A percentile compares a stretch with the other conserved stretches of the same genome.
Conservation (phyloP, 2,113 vertebrate species). For the Limanda limanda region DNA sequence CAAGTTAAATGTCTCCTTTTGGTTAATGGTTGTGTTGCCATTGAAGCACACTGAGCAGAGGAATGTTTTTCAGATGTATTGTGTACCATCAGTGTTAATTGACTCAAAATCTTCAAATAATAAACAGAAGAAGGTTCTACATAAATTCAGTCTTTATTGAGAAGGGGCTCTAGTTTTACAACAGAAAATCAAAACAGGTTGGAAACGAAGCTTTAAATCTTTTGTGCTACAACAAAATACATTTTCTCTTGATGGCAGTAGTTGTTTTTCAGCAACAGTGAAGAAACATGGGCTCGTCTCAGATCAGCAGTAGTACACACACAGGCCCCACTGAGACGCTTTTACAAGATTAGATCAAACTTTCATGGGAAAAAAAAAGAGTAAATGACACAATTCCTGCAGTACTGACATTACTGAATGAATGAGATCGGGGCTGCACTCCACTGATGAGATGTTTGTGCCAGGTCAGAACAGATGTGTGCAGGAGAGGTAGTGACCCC, state of each 20-base stretch:
- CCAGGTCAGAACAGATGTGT: background rate
- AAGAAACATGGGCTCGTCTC: background rate
- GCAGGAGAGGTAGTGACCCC: background rate
- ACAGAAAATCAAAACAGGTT: slow-evolving; percentile 21
- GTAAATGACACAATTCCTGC: too few species aligned
- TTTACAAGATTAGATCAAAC: background rate
- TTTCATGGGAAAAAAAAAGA: too few species aligned
- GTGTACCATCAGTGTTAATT: background rate
- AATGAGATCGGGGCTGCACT: too few species aligned
- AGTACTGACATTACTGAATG: too few species aligned
- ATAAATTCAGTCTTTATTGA: slow-evolving; percentile 69
- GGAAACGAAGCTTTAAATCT: slow-evolving; percentile 21
- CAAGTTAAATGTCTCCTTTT: background rate
- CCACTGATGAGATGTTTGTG: background rate
- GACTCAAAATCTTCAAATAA: slow-evolving; percentile 13
- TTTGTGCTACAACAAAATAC: background rate
- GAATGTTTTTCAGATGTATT: background rate
- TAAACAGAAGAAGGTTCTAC: background rate
- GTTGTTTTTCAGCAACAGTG: background rate
- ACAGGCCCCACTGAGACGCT: background rate
- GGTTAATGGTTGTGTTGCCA: slow-evolving; percentile 11
- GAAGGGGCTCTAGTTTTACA: background rate
- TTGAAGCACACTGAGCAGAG: slow-evolving; percentile 17
- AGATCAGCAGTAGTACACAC: slow-evolving; percentile 8
- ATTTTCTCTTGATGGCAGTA: slow-evolving; percentile 25